These are phyloP conservation scores for Thrips palmi DNA, from an alignment of 1,140 invertebrate species.

Conservation along the genomic window DNA sequence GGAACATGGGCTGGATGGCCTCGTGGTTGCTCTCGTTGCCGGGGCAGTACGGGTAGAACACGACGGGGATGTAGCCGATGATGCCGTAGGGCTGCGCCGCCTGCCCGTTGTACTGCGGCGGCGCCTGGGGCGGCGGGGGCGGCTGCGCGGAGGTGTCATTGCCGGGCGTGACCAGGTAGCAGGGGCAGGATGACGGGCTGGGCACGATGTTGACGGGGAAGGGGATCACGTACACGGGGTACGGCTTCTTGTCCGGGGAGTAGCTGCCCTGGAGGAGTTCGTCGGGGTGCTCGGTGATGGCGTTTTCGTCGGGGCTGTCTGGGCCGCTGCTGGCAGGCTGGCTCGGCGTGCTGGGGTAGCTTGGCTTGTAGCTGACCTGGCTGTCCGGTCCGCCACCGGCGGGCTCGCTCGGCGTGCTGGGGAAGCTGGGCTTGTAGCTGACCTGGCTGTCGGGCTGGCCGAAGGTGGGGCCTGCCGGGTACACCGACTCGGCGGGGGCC, in stretches of 20 bases:
- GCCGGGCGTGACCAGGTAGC: slow-evolving; percentile 29
- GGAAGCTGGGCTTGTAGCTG: slow-evolving; percentile 11
- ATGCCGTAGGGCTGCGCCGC: slow-evolving; percentile 24
- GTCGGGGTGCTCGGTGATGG: background rate
- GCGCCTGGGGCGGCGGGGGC: background rate
- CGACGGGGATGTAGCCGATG: slow-evolving; percentile 35
- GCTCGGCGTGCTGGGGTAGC: slow-evolving; percentile 18
- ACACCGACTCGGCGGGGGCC: slow-evolving; percentile 14
- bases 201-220: slow-evolving; percentile 32
- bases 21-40: slow-evolving; percentile 25
- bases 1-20: slow-evolving; percentile 31
- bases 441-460: slow-evolving; percentile 14
- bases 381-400: slow-evolving; percentile 16
- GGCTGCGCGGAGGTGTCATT: slow-evolving; percentile 14
- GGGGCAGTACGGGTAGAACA: slow-evolving; percentile 37
- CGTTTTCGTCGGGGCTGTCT: slow-evolving; percentile 10
- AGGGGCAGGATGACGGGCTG: slow-evolving; percentile 30
- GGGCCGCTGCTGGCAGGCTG: slow-evolving; percentile 12
- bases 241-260: slow-evolving; percentile 20
- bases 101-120: background rate
- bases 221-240: slow-evolving; percentile 30
- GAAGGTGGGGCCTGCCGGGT: slow-evolving; percentile 14
- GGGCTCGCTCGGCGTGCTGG: slow-evolving; percentile 13
- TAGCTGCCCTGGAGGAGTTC: background rate
- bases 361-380: slow-evolving; percentile 17